phyloP scores from a whole-genome alignment of 2,113 vertebrate species.

The Mohoua ochrocephala region DNA sequence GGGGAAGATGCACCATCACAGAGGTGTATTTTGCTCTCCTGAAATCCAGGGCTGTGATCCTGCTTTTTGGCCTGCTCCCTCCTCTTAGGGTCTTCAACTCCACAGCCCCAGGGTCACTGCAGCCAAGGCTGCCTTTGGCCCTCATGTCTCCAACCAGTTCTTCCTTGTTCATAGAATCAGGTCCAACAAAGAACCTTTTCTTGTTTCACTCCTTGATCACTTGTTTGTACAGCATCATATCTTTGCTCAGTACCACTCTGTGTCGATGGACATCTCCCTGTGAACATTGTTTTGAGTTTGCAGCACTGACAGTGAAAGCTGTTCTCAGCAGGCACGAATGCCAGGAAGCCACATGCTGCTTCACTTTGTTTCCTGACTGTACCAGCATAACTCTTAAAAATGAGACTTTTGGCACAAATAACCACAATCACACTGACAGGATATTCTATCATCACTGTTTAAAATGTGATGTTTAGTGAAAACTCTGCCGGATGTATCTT shows the following conservation, averaged over 20 bases:
- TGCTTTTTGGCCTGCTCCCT: background rate
- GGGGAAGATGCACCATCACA: background rate
- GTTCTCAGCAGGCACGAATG: background rate
- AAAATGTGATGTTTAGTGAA: background rate
- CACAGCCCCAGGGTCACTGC: background rate
- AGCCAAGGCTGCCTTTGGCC: background rate
- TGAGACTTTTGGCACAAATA: background rate
- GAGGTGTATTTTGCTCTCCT: background rate
- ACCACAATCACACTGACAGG: background rate
- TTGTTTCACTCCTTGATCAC: background rate
- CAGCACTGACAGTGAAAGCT: background rate
- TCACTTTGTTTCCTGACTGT: background rate
- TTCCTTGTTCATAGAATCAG: background rate
- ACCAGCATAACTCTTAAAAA: slow-evolving; percentile 1
- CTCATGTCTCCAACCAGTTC: background rate
- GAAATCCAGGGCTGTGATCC: background rate
- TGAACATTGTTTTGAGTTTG: background rate
- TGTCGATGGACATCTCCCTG: background rate
- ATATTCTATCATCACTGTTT: background rate
- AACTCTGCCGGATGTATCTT: background rate
- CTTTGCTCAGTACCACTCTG: background rate
- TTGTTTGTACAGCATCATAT: background rate
- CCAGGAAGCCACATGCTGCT: slow-evolving; percentile 15
- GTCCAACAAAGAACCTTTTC: background rate
- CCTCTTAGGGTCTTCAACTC: background rate